Conservation (phyloP, 2,113 vertebrate species). For the Lates calcarifer region DNA sequence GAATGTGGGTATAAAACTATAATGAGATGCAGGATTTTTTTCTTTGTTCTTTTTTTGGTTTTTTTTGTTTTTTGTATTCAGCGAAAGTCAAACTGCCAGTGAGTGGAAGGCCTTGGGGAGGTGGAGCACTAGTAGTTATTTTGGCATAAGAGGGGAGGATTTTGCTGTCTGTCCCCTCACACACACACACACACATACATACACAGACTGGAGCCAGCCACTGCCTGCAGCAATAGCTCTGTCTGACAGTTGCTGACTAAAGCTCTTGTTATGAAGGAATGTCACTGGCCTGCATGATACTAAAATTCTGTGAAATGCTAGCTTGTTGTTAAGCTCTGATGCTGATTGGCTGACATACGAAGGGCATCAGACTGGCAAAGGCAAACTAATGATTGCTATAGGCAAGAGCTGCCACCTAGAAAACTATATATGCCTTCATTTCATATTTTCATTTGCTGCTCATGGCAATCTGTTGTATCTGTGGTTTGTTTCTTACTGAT, state of each 20-base stretch:
- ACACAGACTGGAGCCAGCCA: conserved; percentile 13
- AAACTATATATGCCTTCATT: conserved; percentile 4
- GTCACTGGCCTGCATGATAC: conserved; percentile 32
- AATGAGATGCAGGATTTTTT: conserved; percentile 20
- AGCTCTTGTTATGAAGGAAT: conserved; percentile 32
- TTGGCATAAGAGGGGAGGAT: conserved; percentile 15
- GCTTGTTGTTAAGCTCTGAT: conserved; percentile 25
- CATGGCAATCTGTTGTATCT: background rate
- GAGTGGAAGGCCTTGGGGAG: conserved; percentile 29
- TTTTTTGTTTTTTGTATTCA: conserved; percentile 8
- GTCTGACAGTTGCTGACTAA: conserved; percentile 44
- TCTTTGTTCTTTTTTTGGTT: background rate
- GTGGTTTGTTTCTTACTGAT: background rate
- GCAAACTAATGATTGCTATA: background rate
- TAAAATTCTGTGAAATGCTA: conserved; percentile 4
- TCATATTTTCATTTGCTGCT: background rate
- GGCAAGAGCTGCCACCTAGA: background rate
- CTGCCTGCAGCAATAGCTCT: conserved; percentile 43
- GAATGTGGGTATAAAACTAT: conserved; percentile 16
- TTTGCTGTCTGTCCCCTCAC: background rate
- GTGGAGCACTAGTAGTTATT: conserved; percentile 16
- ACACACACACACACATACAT: background rate
- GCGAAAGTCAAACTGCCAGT: conserved; percentile 19
- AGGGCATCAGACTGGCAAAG: background rate
- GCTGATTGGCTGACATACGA: conserved; percentile 16